A percentile compares a stretch with the other conserved stretches of the same genome.
Evolutionary conservation across 2,888 invertebrate genomes (phyloP).

Genomic region (Eristalis intricaria): DNA sequence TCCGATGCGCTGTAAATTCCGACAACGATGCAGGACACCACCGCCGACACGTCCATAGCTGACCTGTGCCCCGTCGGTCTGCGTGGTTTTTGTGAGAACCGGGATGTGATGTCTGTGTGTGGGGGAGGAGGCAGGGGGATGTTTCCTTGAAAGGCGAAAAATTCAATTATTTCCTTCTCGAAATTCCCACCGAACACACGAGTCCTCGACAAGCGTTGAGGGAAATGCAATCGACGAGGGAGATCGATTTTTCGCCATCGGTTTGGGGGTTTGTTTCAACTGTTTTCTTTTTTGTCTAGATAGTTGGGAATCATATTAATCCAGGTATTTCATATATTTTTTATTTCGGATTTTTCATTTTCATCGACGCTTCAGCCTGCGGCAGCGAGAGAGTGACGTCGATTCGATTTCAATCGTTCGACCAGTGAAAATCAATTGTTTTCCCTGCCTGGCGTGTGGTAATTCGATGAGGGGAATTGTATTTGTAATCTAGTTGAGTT

Average conservation of each 20-base stretch:
- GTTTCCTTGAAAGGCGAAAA: constrained; percentile 32
- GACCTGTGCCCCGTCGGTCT: constrained; percentile 8
- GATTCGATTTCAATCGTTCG: constrained; percentile 47
- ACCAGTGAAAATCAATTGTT: constrained; percentile 53
- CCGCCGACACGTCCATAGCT: neutral
- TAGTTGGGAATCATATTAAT: constrained; percentile 46
- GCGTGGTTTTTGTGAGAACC: no score
- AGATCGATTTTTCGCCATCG: constrained; percentile 46
- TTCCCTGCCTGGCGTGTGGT: neutral
- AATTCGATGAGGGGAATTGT: constrained; percentile 13
- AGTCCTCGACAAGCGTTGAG: neutral
- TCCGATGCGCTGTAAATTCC: constrained; percentile 29
- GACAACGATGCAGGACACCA: neutral
- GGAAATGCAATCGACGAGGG: constrained; percentile 39
- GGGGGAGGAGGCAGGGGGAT: no score
- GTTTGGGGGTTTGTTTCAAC: neutral
- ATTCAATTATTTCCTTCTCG: constrained; percentile 58
- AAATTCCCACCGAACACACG: constrained; percentile 13
- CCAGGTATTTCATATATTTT: constrained; percentile 50
- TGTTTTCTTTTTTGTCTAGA: neutral
- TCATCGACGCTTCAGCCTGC: neutral
- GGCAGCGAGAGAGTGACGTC: neutral
- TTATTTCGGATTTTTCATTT: neutral
- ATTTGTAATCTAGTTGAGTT: neutral
- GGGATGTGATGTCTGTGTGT: neutral